Conservation (phyloP, 1,140 invertebrate species). For the Sesamia nonagrioides region DNA sequence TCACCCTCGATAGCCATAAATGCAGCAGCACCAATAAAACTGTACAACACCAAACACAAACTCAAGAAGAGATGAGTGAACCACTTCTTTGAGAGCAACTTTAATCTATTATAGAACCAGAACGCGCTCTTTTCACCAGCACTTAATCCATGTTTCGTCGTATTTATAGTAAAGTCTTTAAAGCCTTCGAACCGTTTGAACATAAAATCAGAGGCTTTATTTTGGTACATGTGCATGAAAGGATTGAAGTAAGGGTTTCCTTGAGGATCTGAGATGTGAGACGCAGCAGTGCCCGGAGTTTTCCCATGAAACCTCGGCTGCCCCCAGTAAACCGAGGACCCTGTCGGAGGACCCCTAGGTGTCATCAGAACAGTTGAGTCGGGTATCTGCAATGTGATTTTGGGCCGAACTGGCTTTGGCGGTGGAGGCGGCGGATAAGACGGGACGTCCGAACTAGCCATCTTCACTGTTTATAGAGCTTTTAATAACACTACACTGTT, state of each 20-base stretch:
- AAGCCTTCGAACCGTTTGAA: constrained; percentile 92
- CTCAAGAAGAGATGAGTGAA: constrained; percentile 96
- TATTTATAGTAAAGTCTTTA: constrained; percentile 91
- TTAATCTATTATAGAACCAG: constrained; percentile 93
- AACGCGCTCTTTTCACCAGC: constrained; percentile 93
- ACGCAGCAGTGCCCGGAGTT: constrained; percentile 85
- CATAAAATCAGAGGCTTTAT: constrained; percentile 91
- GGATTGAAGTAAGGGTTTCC: constrained; percentile 86
- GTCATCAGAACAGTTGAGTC: constrained; percentile 77
- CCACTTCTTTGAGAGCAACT: constrained; percentile 93
- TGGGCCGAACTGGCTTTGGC: constrained; percentile 81
- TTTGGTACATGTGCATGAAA: constrained; percentile 89
- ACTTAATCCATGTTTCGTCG: constrained; percentile 92
- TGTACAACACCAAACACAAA: constrained; percentile 92
- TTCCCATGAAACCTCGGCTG: constrained; percentile 75
- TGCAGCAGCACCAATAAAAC: constrained; percentile 92
- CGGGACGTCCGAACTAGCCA: constrained; percentile 68
- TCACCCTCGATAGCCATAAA: constrained; percentile 93
- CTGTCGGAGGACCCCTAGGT: constrained; percentile 71
- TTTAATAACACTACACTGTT: constrained; percentile 48
- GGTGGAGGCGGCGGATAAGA: constrained; percentile 72
- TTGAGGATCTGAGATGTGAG: constrained; percentile 79
- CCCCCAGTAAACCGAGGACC: constrained; percentile 83
- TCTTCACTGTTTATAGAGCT: constrained; percentile 54
- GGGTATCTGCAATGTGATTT: constrained; percentile 88